These are phyloP conservation scores for Caenorhabditis panamensis DNA, from an alignment of 2,888 invertebrate genomes.

Conservation along the genomic window DNA sequence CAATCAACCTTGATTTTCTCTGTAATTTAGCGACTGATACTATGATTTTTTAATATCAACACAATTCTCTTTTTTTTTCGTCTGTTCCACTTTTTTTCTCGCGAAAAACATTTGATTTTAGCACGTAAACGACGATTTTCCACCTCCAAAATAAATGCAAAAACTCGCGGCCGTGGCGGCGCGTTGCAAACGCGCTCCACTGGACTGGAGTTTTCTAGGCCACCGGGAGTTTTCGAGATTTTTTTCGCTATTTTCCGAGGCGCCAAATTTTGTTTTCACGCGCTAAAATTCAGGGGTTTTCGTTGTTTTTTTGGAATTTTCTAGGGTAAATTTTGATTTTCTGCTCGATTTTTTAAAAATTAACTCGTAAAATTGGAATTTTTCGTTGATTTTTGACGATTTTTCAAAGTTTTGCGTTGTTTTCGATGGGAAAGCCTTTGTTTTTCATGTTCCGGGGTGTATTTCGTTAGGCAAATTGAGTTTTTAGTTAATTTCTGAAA, in stretches of 20 bases:
- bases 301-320: background rate
- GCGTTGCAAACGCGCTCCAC: constrained; percentile 18
- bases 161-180: background rate
- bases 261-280: background rate
- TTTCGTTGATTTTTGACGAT: constrained; percentile 1
- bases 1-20: no score
- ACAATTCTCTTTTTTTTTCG: no score
- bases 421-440: no score
- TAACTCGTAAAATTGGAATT: background rate
- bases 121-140: background rate
- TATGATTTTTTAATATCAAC: no score
- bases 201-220: constrained; percentile 5
- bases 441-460: no score
- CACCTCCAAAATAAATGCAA: background rate
- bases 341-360: background rate
- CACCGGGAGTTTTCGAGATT: background rate
- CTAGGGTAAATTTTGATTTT: background rate
- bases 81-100: background rate
- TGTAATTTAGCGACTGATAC: no score
- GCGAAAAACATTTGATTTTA: background rate
- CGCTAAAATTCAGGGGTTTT: background rate
- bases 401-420: background rate
- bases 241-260: constrained; percentile 2
- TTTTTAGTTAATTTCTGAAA: no score
- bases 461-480: no score